Evolutionary conservation across 2,113 vertebrate genomes (phyloP), one percentile per base, ranked within the genome.

Genomic region (Jaculus jaculus): DNA sequence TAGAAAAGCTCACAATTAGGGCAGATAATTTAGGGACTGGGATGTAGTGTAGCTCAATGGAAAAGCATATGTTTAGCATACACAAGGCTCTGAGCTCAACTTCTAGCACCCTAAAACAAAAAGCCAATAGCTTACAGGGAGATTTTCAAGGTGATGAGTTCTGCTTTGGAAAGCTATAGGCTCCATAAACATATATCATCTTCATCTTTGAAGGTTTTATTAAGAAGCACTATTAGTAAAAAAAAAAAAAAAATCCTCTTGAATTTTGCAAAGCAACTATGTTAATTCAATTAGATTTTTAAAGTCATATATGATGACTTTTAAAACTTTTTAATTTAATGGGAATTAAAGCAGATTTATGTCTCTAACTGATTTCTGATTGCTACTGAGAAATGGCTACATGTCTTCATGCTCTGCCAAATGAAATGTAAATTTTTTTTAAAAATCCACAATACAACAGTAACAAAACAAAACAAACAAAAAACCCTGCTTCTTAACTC

Each of bases 271-370:
- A 92, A 63, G 92, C 93, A 90, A 32, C 17, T 89, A 68, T 30
- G 17, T 79, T 90, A 89, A 73, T 26, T n/a, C 54, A 84, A 82
- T 30, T 66, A 28, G 26, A 24, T 28, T 66, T 88, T 92, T 51
- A 18, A 93, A 85, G n/a, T 91, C 51, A 60, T 85, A 78, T n/a
- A 69, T 77, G 61, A 94, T 65, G 91, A 54, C 54, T 69, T 91
- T 90, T 90, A 37, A 68, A 97, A 95, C 94, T 90, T 92, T 93
- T 89, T 96, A 39, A 96, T 93, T 89, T 66, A 93, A 93, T 89
- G 93, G 95, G 85, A 77, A 72, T 87, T 12, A 91, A 77, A 91
- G 87, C 94, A 68, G 88, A 83, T 58, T 8, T 84, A 13, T 68
- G 66, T 71, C 80, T 96, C 81, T 15, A 30, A 90, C 66, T 86